phyloP scores from a whole-genome alignment of 1,140 invertebrate species.

The Lepidostoma basale region DNA sequence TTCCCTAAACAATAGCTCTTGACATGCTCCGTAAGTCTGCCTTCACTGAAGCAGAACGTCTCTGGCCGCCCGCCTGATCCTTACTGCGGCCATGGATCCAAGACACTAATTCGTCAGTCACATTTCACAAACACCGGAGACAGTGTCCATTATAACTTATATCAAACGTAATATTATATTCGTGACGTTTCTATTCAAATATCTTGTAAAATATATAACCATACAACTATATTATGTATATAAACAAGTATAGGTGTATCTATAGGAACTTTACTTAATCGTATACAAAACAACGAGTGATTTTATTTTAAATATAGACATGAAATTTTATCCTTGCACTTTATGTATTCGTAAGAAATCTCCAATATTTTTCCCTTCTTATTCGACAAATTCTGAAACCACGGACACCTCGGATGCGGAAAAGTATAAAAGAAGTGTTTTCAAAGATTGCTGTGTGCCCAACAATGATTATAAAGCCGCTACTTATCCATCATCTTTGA shows the following conservation, averaged over 20 bases:
- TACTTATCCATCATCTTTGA: conserved; percentile 7
- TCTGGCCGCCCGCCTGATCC: background rate
- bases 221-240: background rate
- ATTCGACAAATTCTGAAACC: conserved; percentile 57
- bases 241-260: too few species aligned
- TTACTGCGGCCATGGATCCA: background rate
- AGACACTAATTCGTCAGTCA: background rate
- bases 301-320: conserved; percentile 6
- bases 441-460: conserved; percentile 3
- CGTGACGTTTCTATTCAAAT: too few species aligned
- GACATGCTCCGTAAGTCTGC: conserved; percentile 5
- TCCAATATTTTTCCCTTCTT: conserved; percentile 55
- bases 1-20: conserved; percentile 2
- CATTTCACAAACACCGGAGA: conserved; percentile 4
- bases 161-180: too few species aligned
- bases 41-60: background rate
- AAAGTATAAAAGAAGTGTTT: conserved; percentile 49
- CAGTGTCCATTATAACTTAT: background rate
- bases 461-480: background rate
- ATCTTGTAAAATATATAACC: background rate
- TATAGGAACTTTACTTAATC: too few species aligned
- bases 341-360: conserved; percentile 41
- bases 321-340: conserved; percentile 41
- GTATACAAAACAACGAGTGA: too few species aligned
- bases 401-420: conserved; percentile 55